Evolutionary conservation across 2,888 invertebrate species (phyloP), one percentile per base, ranked within the genome.

Genomic region (Phalera bucephala): DNA sequence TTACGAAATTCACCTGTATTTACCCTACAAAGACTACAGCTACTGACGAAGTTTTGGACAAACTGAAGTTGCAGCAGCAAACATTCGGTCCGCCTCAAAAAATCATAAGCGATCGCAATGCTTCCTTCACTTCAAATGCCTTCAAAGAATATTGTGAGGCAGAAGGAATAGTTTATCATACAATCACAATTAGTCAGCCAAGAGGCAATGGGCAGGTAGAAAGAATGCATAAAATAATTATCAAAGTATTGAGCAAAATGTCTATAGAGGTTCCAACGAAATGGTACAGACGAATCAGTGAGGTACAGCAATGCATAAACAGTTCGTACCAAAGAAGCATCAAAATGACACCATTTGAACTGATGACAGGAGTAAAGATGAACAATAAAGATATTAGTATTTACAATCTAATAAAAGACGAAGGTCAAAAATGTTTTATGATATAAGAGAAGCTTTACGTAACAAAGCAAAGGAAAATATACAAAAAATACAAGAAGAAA

Each of bases 251-350:
- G 12, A 20, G 7, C 1, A 33, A 19, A 12, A 1, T 33, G 1
- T 19, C n/a, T 1, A 6, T 1, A 4, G 28, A 27, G 8, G 14
- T 14, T 13, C 33, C 33, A 6, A 10, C 14, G 1, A 11, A 27
- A 6, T 33, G 33, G 33, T 33, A 33, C 4, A 20, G 14, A n/a
- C 14, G 7, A 9, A 20, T 33, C 0, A 14, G 21, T 19, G 17
- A 25, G 21, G 34, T 62, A 6, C 62, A 62, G 20, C 20, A 42
- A 27, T 34, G 33, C 4, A 15, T 63, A 0, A 61, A 60, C 26
- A 42, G 45, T 8, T 57, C 57, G 0, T 52, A 36, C 31, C 53
- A 57, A 8, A 17, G 54, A 3, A 44, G 48, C 12, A 43, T 51
- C 0, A 25, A 39, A 9, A 56, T 33, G n/a, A 51, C 52, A 2